Base-by-base conservation (phyloP, 2,888 invertebrate species). In the Cataglyphis cursor region DNA sequence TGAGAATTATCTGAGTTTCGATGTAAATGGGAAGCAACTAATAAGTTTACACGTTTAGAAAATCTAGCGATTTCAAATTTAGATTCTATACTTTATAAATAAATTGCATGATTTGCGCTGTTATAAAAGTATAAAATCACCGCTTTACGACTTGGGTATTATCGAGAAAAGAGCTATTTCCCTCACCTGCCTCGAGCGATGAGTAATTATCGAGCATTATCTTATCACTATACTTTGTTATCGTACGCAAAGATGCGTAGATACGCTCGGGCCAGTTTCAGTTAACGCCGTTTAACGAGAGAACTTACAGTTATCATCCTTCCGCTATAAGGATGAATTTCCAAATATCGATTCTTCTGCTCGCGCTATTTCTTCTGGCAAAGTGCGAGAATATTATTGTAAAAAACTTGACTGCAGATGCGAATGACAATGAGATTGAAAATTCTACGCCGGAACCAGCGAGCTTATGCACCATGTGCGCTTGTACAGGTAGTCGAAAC, bases 401-500 rank as follows among this genome's bases (percentile, higher is more conserved):
- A 31, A 0, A 0, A 5, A 10, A 31, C 4, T 6, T 1, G 44
- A 48, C n/a, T 44, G 12, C 5, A 9, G 21, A 28, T 48, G 12
- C 76, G 3, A n/a, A 15, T 10, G 10, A 4, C 18, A 28, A 12
- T 12, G 41, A 78, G 21, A 31, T 18, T 18, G 24, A 31, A 18
- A 28, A 24, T 10, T 3, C 4, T 1, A 9, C 48, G 10, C 3
- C 31, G 15, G 4, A 44, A 5, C 10, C 54, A 8, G 15, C 31
- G 8, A 78, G 31, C 59, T 74, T 90, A 73, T 90, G 89, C 41
- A 28, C 8, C 8, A 44, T 85, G 31, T 90, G 89, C 66, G 75
- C 70, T 18, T 92, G 92, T 44, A 84, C 85, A 89, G 92, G 92
- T 92, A 87, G 65, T 65, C 18, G n/a, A 51, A 51, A 51, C 18